These are phyloP conservation scores for Bombus pascuorum DNA, from an alignment of 1,140 invertebrate species.

Conservation along the genomic window DNA sequence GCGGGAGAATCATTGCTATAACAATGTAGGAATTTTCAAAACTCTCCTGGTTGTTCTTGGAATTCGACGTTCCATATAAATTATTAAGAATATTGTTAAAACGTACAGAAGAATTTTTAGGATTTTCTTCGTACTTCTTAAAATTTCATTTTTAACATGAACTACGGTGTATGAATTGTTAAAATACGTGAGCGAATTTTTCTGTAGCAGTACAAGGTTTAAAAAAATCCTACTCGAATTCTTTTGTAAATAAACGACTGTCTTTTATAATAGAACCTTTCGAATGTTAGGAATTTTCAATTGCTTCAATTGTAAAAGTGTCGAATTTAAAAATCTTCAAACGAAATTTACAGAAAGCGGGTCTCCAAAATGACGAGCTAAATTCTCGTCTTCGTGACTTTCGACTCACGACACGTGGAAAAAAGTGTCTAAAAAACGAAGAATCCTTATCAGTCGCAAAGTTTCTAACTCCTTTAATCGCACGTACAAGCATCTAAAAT, in stretches of 20 bases:
- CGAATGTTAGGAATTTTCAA: not conserved
- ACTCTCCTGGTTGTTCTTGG: not conserved
- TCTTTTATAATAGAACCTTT: too few species aligned
- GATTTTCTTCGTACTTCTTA: too few species aligned
- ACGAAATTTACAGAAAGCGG: not conserved
- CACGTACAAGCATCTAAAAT: not conserved
- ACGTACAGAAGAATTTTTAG: too few species aligned
- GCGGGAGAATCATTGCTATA: not conserved
- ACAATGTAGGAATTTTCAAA: not conserved
- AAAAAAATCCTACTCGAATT: too few species aligned
- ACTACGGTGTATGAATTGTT: too few species aligned
- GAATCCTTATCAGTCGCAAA: not conserved
- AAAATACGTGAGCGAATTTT: not conserved
- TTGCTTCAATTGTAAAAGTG: not conserved
- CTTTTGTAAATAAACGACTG: too few species aligned
- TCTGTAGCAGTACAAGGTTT: not conserved
- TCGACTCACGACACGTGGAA: slow-evolving; percentile 4
- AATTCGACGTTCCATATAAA: too few species aligned
- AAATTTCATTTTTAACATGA: too few species aligned
- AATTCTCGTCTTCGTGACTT: slow-evolving; percentile 39
- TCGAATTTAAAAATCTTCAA: not conserved
- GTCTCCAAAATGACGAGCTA: not conserved
- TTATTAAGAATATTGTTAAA: too few species aligned
- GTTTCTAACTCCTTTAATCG: not conserved
- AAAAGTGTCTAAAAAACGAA: slow-evolving; percentile 23